phyloP scores from a whole-genome alignment of 2,113 vertebrate species.

The Clinocottus analis region DNA sequence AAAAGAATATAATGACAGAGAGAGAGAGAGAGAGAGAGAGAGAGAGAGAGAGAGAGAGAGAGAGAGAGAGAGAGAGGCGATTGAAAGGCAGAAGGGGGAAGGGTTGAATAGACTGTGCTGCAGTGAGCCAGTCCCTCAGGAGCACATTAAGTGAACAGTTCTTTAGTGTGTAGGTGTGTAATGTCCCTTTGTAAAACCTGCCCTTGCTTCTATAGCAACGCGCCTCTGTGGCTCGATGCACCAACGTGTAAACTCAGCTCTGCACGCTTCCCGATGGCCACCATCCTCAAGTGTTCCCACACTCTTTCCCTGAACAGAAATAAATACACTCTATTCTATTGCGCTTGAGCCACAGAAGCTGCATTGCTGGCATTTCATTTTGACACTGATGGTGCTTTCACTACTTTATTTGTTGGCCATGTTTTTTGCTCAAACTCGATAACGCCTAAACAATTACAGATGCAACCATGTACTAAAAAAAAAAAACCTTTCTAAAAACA shows the following conservation, averaged over 20 bases:
- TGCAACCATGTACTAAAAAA: background rate
- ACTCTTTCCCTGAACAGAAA: conserved; percentile 54
- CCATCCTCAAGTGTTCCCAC: conserved; percentile 71
- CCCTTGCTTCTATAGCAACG: conserved; percentile 79
- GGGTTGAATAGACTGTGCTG: conserved; percentile 61
- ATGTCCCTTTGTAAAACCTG: conserved; percentile 78
- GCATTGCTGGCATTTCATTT: conserved; percentile 42
- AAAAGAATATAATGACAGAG: conserved; percentile 30
- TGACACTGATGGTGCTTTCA: conserved; percentile 8
- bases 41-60: conserved; percentile 21
- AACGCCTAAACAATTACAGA: conserved; percentile 22
- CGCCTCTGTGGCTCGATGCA: conserved; percentile 62
- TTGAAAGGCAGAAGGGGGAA: conserved; percentile 53
- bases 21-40: conserved; percentile 19
- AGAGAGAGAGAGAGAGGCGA: conserved; percentile 28
- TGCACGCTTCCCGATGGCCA: conserved; percentile 42
- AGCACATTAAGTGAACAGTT: conserved; percentile 78
- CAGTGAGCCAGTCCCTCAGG: conserved; percentile 68
- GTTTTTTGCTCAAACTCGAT: background rate
- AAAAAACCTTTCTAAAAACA: background rate
- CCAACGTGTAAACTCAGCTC: conserved; percentile 57
- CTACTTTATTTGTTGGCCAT: conserved; percentile 10
- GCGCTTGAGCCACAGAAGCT: conserved; percentile 22
- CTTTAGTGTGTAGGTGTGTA: conserved; percentile 79
- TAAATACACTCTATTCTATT: conserved; percentile 46